phyloP scores from a whole-genome alignment of 2,888 invertebrate genomes.

The Lottia scabra region DNA sequence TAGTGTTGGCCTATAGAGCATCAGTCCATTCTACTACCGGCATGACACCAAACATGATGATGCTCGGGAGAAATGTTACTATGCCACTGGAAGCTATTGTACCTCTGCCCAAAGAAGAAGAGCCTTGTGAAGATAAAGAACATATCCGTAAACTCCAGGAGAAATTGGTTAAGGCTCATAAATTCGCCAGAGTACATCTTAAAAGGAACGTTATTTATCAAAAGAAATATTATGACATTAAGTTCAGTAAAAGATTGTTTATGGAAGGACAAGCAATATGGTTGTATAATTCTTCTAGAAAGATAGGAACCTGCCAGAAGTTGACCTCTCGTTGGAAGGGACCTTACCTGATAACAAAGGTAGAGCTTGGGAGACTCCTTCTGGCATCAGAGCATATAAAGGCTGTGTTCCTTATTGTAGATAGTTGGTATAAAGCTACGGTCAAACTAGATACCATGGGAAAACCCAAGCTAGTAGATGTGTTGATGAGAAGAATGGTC shows the following conservation, averaged over 20 bases:
- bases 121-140: neutral
- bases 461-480: no score
- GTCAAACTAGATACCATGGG: no score
- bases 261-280: slow-evolving; percentile 22
- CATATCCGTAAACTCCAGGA: neutral
- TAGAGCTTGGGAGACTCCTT: no score
- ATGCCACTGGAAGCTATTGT: slow-evolving; percentile 26
- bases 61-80: no score
- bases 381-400: no score
- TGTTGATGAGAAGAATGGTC: no score
- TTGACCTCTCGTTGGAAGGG: slow-evolving; percentile 27
- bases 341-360: slow-evolving; percentile 23
- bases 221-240: slow-evolving; percentile 18
- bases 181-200: neutral
- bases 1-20: slow-evolving; percentile 33
- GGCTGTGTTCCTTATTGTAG: no score
- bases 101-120: slow-evolving; percentile 7
- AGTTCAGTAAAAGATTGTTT: slow-evolving; percentile 2
- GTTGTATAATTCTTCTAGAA: slow-evolving; percentile 26
- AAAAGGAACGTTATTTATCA: neutral
- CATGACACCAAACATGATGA: slow-evolving; percentile 30
- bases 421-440: no score
- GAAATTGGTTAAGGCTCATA: no score
- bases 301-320: slow-evolving; percentile 24
- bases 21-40: slow-evolving; percentile 23